These are phyloP conservation scores for Semaprochilodus insignis DNA, from an alignment of 2,797 vertebrate genomes.

Conservation along the genomic window DNA sequence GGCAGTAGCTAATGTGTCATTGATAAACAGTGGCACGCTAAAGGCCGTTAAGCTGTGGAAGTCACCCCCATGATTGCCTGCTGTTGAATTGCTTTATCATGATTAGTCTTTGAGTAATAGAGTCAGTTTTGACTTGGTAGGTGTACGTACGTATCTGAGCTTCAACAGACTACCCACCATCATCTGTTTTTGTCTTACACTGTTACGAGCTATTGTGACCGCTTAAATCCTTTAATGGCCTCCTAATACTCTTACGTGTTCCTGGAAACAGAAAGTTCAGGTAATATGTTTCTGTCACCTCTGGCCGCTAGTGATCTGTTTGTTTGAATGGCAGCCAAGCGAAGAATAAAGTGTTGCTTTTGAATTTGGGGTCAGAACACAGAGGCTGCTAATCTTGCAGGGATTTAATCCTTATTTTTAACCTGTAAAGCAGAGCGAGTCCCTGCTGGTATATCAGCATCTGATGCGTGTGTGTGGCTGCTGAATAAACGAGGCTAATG, in stretches of 20 bases:
- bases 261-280: constrained; percentile 17
- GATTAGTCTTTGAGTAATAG: background rate
- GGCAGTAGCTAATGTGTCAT: background rate
- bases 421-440: constrained; percentile 29
- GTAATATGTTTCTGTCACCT: constrained; percentile 41
- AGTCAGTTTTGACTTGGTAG: background rate
- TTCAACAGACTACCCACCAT: background rate
- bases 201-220: background rate
- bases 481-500: background rate
- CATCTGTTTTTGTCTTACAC: background rate
- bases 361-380: constrained; percentile 13
- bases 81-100: background rate
- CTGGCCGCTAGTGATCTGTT: constrained; percentile 10
- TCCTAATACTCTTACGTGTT: constrained; percentile 14
- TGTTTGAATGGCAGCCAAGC: constrained; percentile 1
- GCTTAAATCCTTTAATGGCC: background rate
- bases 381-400: constrained; percentile 27
- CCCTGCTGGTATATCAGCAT: background rate
- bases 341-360: constrained; percentile 4
- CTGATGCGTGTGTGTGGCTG: constrained; percentile 14
- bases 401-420: constrained; percentile 47
- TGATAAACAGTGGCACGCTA: background rate
- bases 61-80: background rate
- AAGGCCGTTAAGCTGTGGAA: background rate
- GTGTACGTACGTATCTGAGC: background rate